phyloP scores from a whole-genome alignment of 2,888 invertebrate species.

The Eumacrocentrus americanus region DNA sequence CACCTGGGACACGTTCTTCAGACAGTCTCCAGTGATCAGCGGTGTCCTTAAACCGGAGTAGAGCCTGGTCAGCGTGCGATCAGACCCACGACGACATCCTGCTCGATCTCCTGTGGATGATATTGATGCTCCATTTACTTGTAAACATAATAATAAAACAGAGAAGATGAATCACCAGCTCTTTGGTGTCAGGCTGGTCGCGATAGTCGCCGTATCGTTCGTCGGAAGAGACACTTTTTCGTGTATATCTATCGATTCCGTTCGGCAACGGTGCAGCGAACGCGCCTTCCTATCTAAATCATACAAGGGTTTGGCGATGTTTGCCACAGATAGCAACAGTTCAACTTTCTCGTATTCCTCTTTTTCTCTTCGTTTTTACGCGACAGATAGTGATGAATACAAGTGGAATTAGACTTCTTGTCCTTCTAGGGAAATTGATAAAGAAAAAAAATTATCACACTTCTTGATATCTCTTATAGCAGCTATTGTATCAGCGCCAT shows the following conservation, averaged over 20 bases:
- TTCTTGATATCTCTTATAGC: too few species aligned
- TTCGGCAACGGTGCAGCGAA: constrained; percentile 6
- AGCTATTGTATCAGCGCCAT: too few species aligned
- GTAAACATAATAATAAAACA: neutral
- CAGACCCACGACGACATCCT: constrained; percentile 24
- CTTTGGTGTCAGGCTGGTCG: neutral
- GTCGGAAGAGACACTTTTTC: neutral
- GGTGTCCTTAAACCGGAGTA: constrained; percentile 28
- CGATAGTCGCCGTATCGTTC: too few species aligned
- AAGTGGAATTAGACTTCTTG: too few species aligned
- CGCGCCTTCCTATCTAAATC: constrained; percentile 43
- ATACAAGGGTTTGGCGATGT: constrained; percentile 55
- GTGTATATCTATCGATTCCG: constrained; percentile 23
- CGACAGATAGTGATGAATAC: neutral
- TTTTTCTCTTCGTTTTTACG: constrained; percentile 13
- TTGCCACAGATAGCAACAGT: constrained; percentile 39
- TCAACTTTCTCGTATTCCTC: constrained; percentile 31
- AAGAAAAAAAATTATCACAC: too few species aligned
- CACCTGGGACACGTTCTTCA: constrained; percentile 43
- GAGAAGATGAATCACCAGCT: neutral
- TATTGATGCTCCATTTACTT: neutral
- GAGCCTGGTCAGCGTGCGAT: constrained; percentile 32
- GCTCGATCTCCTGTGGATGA: constrained; percentile 25
- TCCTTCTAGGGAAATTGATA: too few species aligned
- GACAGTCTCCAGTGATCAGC: constrained; percentile 18